These are phyloP conservation scores for Salvelinus alpinus DNA, from an alignment of 2,113 vertebrate genomes.

Conservation along the genomic window DNA sequence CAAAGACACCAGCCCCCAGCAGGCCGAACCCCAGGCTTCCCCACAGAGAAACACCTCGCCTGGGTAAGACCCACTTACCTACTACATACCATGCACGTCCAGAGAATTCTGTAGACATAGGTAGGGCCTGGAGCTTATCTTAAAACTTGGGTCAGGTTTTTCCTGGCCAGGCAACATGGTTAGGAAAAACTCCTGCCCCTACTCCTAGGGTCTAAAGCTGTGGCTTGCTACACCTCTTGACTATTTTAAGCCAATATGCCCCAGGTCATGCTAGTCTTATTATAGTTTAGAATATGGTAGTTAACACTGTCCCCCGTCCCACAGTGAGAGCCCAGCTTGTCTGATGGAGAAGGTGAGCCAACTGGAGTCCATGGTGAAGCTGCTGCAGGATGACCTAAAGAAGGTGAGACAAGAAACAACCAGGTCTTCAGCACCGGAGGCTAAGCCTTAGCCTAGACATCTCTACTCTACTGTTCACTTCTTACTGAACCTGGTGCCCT, in stretches of 20 bases:
- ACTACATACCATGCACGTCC: background rate
- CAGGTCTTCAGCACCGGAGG: background rate
- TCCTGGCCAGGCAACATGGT: too few relatives aligned
- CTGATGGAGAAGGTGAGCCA: slow-evolving; percentile 90
- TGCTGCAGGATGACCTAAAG: slow-evolving; percentile 88
- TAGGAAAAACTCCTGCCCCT: too few relatives aligned
- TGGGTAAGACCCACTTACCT: slow-evolving; percentile 69
- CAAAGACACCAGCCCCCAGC: slow-evolving; percentile 77
- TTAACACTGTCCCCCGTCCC: too few relatives aligned
- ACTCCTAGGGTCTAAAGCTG: slow-evolving; percentile 7
- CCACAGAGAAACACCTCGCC: slow-evolving; percentile 81
- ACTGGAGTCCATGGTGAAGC: slow-evolving; percentile 90
- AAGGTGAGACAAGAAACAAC: slow-evolving; percentile 75
- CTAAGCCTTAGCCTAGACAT: too few relatives aligned
- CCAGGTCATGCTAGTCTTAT: background rate
- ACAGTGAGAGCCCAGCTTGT: slow-evolving; percentile 85
- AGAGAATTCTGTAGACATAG: too few relatives aligned
- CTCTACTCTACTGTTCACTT: background rate
- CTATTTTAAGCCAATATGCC: background rate
- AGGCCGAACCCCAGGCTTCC: slow-evolving; percentile 83
- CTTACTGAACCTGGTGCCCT: background rate
- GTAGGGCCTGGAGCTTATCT: too few relatives aligned
- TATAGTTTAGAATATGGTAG: too few relatives aligned
- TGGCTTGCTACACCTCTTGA: background rate
- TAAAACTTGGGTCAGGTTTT: too few relatives aligned